These are phyloP conservation scores for Adineta ricciae DNA, from an alignment of 2,888 invertebrate genomes.

Conservation along the genomic window DNA sequence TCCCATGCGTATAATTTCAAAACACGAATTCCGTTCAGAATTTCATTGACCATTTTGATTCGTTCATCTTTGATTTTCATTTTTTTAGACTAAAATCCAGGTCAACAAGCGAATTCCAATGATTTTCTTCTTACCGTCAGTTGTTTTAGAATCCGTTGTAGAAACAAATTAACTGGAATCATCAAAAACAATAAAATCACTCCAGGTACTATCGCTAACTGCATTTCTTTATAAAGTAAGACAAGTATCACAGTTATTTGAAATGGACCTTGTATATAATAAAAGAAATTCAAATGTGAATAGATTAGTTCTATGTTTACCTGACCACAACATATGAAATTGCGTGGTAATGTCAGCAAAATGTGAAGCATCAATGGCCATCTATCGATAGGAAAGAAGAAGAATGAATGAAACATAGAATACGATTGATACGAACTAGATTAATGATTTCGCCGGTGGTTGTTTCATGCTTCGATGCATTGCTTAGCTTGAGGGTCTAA, in stretches of 20 bases:
- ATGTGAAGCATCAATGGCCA: constrained; percentile 22
- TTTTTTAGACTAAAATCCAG: constrained; percentile 41
- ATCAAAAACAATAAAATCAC: constrained; percentile 81
- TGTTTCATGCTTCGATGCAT: constrained; percentile 21
- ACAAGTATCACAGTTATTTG: constrained; percentile 57
- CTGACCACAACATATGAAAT: constrained; percentile 26
- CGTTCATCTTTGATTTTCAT: constrained; percentile 48
- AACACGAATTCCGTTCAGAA: constrained; percentile 49
- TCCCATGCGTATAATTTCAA: constrained; percentile 56
- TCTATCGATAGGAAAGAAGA: not conserved
- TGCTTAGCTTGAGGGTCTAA: constrained; percentile 25
- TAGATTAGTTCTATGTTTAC: too few species aligned
- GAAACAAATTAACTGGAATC: constrained; percentile 55
- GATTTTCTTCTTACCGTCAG: not conserved
- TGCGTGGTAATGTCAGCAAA: constrained; percentile 26
- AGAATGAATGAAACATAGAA: not conserved
- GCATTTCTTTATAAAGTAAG: constrained; percentile 53
- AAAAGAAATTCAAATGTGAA: too few species aligned
- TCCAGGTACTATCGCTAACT: constrained; percentile 78
- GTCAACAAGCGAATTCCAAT: too few species aligned
- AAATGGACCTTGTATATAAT: too few species aligned
- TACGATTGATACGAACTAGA: not conserved
- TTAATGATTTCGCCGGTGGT: constrained; percentile 33
- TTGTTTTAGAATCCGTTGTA: constrained; percentile 44
- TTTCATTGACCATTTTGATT: constrained; percentile 51